Percentiles rank a stretch among this genome's conserved stretches.
These are phyloP conservation scores for Papilio elwesi DNA, from an alignment of 2,888 invertebrate species.

Conservation along the genomic window DNA sequence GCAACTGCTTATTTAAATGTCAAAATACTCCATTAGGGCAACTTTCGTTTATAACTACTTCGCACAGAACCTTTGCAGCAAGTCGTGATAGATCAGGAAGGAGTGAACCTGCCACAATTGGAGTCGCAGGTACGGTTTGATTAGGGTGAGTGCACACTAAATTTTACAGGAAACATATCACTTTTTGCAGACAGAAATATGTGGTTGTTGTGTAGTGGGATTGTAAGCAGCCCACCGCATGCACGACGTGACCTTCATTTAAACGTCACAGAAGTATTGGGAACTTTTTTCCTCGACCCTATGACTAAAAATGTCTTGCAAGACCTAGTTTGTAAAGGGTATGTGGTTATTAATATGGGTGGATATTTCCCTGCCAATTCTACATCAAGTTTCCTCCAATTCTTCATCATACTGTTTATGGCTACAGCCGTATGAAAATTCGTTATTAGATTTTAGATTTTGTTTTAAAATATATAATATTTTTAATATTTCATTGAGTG, in stretches of 20 bases:
- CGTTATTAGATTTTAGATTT: no score
- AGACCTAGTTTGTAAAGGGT: background rate
- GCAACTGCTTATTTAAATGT: constrained; percentile 9
- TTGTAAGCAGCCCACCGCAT: no score
- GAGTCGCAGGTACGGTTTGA: background rate
- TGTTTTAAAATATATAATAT: no score
- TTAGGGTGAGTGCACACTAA: constrained; percentile 23
- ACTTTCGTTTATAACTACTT: constrained; percentile 30
- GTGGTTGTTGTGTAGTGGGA: background rate
- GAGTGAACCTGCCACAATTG: constrained; percentile 30
- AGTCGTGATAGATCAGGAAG: constrained; percentile 40
- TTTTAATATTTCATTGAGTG: background rate
- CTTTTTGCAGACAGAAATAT: background rate
- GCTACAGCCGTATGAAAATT: no score
- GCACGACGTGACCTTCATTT: no score
- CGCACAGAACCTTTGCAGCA: constrained; percentile 23
- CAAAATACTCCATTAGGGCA: constrained; percentile 24
- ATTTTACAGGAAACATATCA: background rate
- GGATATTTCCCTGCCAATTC: no score
- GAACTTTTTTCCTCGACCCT: background rate
- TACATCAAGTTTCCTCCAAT: no score
- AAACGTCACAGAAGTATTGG: background rate
- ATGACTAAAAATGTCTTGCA: background rate
- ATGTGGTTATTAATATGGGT: background rate
- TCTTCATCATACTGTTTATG: no score